These are phyloP conservation scores for Exocentrus adspersus DNA, from an alignment of 2,888 invertebrate genomes.

Conservation along the genomic window DNA sequence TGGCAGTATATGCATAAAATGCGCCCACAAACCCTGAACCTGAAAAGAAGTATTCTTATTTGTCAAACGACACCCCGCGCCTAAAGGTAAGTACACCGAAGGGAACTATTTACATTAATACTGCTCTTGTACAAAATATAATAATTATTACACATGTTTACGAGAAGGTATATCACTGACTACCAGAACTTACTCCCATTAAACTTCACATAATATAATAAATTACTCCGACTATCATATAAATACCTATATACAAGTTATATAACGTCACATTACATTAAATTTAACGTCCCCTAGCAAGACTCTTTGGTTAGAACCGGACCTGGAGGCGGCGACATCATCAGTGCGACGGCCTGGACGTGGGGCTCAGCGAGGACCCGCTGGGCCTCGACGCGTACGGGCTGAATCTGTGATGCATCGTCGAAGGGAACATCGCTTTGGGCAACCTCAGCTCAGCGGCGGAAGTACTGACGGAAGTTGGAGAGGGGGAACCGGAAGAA, in stretches of 20 bases:
- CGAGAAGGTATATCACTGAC: conserved; percentile 43
- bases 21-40: too few relatives aligned
- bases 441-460: conserved; percentile 63
- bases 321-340: conserved; percentile 29
- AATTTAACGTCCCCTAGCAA: conserved; percentile 51
- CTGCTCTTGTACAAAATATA: conserved; percentile 56
- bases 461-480: conserved; percentile 60
- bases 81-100: conserved; percentile 45
- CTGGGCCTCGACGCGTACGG: conserved; percentile 59
- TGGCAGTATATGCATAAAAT: too few relatives aligned
- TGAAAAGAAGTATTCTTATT: too few relatives aligned
- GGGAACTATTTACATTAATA: conserved; percentile 54
- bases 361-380: conserved; percentile 51
- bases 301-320: conserved; percentile 55
- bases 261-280: conserved; percentile 47
- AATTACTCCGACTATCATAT: conserved; percentile 24
- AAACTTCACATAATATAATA: conserved; percentile 30
- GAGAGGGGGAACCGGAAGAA: conserved; percentile 71
- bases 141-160: conserved; percentile 50
- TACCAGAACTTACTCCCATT: conserved; percentile 40
- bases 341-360: conserved; percentile 54
- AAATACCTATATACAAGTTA: conserved; percentile 42
- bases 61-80: too few relatives aligned
- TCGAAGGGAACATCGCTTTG: conserved; percentile 63
- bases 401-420: conserved; percentile 63